Evolutionary conservation across 2,888 invertebrate genomes (phyloP), one percentile per base, ranked within the genome.

Genomic region (Cantharis nigra): DNA sequence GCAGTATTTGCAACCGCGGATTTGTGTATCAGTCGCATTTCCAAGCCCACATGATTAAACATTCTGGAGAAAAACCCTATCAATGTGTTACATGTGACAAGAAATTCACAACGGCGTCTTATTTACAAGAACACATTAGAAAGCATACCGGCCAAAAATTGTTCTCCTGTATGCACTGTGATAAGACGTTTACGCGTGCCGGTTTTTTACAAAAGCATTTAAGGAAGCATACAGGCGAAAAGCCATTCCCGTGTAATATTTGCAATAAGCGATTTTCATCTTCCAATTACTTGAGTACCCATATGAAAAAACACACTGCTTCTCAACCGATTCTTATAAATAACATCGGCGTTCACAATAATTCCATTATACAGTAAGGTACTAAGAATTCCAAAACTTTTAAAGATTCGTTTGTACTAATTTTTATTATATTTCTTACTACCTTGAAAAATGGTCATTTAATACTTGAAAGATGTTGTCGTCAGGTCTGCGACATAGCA

Each of bases 1-100:
- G 89, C 76, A 83, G 82, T n/a, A 78, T 87, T 30, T 89, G 89
- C 77, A 84, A 85, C 72, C 88, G 88, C 79, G 83, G 86, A 20
- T 88, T 86, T 79, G 86, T 86, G 74, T 87, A 87, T 76, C 84
- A 86, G 3, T 86, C 86, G 0, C 87, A 87, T 77, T 82, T 86
- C 70, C 86, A 86, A 72, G 82, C 85, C 9, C 87, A 87, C 69
- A 86, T 87, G 86, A 84, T 85, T 82, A 87, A 85, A 78, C 87
- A 87, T 76, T 79, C 79, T 5, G 76, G 76, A 10, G 76, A 76
- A 18, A 79, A 79, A 67, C 79, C 79, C 0, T 78, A 78, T 69
- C 74, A 72, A n/a, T 78, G 78, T 69, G 69, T 74, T 28, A 76
- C 78, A 10, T 78, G 78, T 30, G 74, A 78, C 33, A 78, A 78